Evolutionary conservation across 2,113 vertebrate genomes (phyloP).

Genomic region (Tragelaphus buxtoni): DNA sequence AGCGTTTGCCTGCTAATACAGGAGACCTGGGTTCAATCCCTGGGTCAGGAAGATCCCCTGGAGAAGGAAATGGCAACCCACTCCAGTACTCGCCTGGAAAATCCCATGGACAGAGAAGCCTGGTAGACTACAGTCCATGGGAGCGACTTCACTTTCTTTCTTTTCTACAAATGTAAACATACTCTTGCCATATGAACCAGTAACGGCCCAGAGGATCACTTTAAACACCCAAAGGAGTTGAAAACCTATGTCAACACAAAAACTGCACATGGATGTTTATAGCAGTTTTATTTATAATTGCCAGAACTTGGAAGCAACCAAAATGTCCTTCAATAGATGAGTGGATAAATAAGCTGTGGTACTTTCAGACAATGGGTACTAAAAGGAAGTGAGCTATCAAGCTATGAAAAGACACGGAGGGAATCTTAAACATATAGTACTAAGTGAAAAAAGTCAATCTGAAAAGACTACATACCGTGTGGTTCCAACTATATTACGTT

Average conservation of each 20-base stretch:
- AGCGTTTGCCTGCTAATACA: not conserved
- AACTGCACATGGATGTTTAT: not conserved
- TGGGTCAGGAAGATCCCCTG: not conserved
- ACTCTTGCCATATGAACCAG: not conserved
- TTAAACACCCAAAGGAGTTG: not conserved
- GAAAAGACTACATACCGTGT: not conserved
- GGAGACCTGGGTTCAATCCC: not conserved
- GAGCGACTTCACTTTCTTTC: not conserved
- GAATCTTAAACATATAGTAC: not conserved
- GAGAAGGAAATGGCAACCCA: not conserved
- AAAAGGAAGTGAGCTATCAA: not conserved
- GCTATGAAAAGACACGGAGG: not conserved
- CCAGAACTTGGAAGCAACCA: not conserved
- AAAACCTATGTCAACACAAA: not conserved
- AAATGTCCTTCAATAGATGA: not conserved
- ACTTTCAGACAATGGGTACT: not conserved
- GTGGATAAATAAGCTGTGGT: not conserved
- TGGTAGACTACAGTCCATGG: not conserved
- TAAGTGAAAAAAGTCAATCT: not conserved
- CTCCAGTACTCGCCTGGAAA: not conserved
- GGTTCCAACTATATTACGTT: not conserved
- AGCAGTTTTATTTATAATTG: not conserved
- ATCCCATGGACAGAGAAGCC: not conserved
- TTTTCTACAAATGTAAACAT: not conserved
- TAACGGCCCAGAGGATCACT: not conserved